phyloP scores from a whole-genome alignment of 2,888 invertebrate genomes.

The Chymomyza fuscimana region DNA sequence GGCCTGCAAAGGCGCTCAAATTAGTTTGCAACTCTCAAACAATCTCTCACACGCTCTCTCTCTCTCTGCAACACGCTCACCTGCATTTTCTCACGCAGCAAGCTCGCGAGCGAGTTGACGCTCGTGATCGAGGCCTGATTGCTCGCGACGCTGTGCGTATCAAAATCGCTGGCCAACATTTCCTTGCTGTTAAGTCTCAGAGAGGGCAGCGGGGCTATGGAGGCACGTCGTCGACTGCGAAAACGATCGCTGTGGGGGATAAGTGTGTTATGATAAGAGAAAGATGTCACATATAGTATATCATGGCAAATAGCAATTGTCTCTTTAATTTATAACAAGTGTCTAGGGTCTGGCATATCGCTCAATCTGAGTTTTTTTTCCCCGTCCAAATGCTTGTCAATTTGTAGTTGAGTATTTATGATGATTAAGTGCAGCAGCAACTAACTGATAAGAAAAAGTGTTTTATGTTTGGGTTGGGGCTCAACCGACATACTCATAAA shows the following conservation, averaged over 20 bases:
- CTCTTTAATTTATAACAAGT: background rate
- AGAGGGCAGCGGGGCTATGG: slow-evolving; percentile 83
- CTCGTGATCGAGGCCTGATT: slow-evolving; percentile 88
- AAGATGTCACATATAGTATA: background rate
- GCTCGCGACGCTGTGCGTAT: slow-evolving; percentile 79
- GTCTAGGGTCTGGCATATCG: background rate
- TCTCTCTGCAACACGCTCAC: slow-evolving; percentile 76
- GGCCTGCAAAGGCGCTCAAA: slow-evolving; percentile 80
- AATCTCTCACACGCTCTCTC: background rate
- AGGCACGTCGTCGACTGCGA: slow-evolving; percentile 84
- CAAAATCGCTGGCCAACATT: slow-evolving; percentile 81
- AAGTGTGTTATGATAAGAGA: background rate
- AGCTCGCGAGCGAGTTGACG: slow-evolving; percentile 90
- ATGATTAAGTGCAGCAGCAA: background rate
- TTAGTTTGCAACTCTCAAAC: background rate
- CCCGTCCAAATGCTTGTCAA: background rate
- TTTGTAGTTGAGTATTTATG: background rate
- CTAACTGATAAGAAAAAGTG: background rate
- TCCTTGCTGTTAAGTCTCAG: slow-evolving; percentile 82
- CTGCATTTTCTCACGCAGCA: slow-evolving; percentile 91
- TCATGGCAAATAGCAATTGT: background rate
- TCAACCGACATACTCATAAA: background rate
- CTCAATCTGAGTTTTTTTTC: background rate
- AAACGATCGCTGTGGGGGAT: slow-evolving; percentile 82
- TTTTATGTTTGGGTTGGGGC: background rate